Conservation (phyloP, 2,797 vertebrate genomes). For the Bucorvus abyssinicus region DNA sequence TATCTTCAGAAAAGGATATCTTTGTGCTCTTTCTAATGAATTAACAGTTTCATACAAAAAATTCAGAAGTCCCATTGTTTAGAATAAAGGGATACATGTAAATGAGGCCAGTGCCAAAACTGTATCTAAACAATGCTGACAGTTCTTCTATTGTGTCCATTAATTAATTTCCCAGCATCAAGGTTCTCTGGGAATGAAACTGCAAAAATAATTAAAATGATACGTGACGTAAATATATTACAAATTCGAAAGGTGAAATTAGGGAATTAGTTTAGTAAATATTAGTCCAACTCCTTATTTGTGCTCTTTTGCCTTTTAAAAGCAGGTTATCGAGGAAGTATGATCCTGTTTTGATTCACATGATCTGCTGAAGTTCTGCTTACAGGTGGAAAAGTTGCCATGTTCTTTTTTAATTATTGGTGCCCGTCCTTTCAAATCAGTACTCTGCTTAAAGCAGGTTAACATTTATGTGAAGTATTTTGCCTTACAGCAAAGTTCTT, state of each 20-base stretch:
- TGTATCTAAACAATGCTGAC: conserved; percentile 70
- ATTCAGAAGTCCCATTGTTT: conserved; percentile 61
- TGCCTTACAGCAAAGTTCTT: not conserved
- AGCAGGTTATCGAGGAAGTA: not conserved
- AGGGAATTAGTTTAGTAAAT: conserved; percentile 65
- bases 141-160: conserved; percentile 77
- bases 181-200: conserved; percentile 74
- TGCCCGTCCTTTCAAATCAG: not conserved
- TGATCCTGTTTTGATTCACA: not conserved
- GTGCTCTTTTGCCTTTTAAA: conserved; percentile 44
- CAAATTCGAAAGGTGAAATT: conserved; percentile 71
- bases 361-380: conserved; percentile 24
- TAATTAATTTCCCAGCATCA: conserved; percentile 82
- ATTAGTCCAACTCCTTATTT: conserved; percentile 65
- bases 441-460: not conserved
- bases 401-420: not conserved
- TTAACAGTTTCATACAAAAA: conserved; percentile 64
- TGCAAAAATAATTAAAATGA: conserved; percentile 83
- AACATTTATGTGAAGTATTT: not conserved
- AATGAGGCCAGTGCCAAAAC: conserved; percentile 66
- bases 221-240: conserved; percentile 79
- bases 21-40: conserved; percentile 71
- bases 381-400: not conserved
- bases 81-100: conserved; percentile 70
- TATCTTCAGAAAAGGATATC: conserved; percentile 65